Percentiles rank a stretch among this genome's conserved stretches.
phyloP scores from a whole-genome alignment of 2,888 invertebrate species.

The Marasmarcha lunaedactyla region DNA sequence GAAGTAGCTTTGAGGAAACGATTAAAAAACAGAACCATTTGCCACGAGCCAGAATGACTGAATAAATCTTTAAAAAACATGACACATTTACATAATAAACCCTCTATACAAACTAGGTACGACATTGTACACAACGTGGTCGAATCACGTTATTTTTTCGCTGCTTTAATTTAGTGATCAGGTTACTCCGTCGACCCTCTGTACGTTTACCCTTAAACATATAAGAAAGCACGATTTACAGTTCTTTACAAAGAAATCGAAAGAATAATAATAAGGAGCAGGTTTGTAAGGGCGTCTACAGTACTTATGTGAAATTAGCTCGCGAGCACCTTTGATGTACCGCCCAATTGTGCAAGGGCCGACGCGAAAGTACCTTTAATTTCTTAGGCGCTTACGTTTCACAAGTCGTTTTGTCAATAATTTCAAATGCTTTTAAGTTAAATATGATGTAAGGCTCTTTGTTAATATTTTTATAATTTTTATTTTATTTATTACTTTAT shows the following conservation, averaged over 20 bases:
- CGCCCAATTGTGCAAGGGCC: conserved; percentile 50
- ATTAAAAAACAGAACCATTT: conserved; percentile 39
- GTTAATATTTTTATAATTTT: too few species aligned
- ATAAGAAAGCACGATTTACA: conserved; percentile 37
- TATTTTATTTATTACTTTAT: too few species aligned
- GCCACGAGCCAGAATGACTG: conserved; percentile 51
- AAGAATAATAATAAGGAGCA: conserved; percentile 53
- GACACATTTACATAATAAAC: conserved; percentile 62
- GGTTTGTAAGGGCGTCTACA: conserved; percentile 54
- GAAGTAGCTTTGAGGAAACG: conserved; percentile 22
- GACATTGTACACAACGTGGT: conserved; percentile 45
- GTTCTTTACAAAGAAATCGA: conserved; percentile 53
- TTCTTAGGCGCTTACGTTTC: conserved; percentile 10
- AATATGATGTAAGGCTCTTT: too few species aligned
- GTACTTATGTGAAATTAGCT: conserved; percentile 68
- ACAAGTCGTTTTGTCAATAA: too few species aligned
- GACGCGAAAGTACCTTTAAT: conserved; percentile 54
- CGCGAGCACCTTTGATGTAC: conserved; percentile 57
- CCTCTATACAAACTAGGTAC: conserved; percentile 54
- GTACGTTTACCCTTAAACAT: conserved; percentile 33
- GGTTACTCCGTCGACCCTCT: conserved; percentile 32
- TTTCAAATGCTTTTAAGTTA: too few species aligned
- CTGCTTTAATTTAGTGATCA: conserved; percentile 64
- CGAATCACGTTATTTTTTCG: conserved; percentile 54
- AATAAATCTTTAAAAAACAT: conserved; percentile 45